phyloP scores from a whole-genome alignment of 2,113 vertebrate species.

The Felis chaus region DNA sequence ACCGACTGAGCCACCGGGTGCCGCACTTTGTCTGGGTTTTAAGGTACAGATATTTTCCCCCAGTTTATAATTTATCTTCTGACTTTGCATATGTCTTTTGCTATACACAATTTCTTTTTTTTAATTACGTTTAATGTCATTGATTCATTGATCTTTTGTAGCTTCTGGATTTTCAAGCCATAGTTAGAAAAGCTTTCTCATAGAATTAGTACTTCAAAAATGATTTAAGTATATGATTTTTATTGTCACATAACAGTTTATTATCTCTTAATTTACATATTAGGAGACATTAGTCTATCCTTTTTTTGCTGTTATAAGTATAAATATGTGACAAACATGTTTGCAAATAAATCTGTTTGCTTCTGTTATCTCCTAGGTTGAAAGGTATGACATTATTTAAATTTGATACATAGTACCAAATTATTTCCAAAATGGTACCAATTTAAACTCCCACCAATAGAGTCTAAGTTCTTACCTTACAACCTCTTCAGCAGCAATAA shows the following conservation, averaged over 20 bases:
- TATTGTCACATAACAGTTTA: background rate
- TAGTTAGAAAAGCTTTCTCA: background rate
- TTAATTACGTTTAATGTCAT: background rate
- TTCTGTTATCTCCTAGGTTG: background rate
- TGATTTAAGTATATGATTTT: background rate
- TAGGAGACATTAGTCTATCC: background rate
- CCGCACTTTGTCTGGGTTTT: background rate
- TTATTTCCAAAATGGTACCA: background rate
- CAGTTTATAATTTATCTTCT: background rate
- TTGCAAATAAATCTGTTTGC: conserved; percentile 11
- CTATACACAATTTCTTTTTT: background rate
- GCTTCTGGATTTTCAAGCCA: background rate
- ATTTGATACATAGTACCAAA: background rate
- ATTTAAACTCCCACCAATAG: background rate
- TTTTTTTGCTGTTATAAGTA: background rate
- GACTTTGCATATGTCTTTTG: background rate
- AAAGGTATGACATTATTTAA: background rate
- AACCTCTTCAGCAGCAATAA: background rate
- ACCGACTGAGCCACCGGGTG: background rate
- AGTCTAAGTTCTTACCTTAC: background rate
- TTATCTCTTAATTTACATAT: background rate
- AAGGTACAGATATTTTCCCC: background rate
- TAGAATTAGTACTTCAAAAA: background rate
- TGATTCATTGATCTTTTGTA: background rate
- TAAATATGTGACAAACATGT: background rate